A percentile compares a stretch with the other conserved stretches of the same genome.
These are phyloP conservation scores for Bergia sp. DNA, from an alignment of 92 coral and sea anemone genomes.

Conservation along the genomic window DNA sequence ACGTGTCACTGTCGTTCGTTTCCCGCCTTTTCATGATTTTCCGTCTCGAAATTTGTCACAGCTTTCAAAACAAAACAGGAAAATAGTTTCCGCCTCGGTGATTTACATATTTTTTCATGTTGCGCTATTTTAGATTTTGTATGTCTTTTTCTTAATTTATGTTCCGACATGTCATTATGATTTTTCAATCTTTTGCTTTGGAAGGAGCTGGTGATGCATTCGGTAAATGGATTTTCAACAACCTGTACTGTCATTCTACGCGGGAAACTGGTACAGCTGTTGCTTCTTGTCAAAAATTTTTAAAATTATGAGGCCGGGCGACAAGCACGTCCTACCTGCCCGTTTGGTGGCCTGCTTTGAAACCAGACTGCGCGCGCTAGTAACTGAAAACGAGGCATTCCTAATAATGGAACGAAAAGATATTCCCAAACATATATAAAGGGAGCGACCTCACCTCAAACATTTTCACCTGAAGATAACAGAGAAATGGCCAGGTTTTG, in stretches of 20 bases:
- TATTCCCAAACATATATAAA: background rate
- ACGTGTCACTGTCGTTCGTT: background rate
- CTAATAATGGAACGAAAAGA: background rate
- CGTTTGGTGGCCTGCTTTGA: background rate
- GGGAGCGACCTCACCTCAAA: background rate
- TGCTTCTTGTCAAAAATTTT: background rate
- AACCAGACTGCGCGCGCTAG: background rate
- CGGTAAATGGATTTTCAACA: background rate
- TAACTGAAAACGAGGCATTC: background rate
- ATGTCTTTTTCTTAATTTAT: background rate
- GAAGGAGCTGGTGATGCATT: slow-evolving; percentile 1
- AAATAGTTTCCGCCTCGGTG: background rate
- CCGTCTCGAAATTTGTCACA: background rate
- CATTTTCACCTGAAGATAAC: background rate
- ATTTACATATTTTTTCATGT: background rate
- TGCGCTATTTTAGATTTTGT: background rate
- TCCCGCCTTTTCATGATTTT: background rate
- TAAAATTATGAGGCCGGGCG: background rate
- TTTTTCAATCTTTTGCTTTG: background rate
- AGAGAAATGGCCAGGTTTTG: background rate
- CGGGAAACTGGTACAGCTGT: background rate
- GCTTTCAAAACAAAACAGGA: background rate
- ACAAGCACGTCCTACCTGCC: background rate
- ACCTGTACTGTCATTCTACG: background rate
- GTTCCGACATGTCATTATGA: background rate